A percentile compares a stretch with the other conserved stretches of the same genome.
Conservation (phyloP, 2,113 vertebrate species). For the Varanus komodoensis region DNA sequence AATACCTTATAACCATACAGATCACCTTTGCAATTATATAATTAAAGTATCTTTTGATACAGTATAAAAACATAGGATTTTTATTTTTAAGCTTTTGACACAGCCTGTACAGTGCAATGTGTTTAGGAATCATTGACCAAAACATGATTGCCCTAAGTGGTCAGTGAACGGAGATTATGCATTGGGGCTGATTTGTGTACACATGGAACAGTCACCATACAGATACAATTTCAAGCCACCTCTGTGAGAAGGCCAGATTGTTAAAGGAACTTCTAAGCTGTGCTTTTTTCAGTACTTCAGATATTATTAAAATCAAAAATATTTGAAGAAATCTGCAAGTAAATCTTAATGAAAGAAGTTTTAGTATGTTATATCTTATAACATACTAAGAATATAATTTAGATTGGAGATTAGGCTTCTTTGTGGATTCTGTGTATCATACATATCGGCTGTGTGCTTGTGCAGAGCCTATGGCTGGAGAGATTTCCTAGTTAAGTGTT, state of each 20-base stretch:
- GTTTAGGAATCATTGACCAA: not conserved
- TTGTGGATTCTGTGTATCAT: no score
- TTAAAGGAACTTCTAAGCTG: not conserved
- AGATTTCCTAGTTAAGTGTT: no score
- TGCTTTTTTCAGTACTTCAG: not conserved
- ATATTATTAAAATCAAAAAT: not conserved
- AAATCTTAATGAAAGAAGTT: not conserved
- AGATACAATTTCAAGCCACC: not conserved
- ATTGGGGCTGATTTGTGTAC: not conserved
- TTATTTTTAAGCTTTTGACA: not conserved
- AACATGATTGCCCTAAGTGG: not conserved
- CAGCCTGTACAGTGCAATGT: not conserved
- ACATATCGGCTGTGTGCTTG: no score
- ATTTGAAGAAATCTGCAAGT: not conserved
- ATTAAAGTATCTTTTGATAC: no score
- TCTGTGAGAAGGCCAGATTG: not conserved
- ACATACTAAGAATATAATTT: not conserved
- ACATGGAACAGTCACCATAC: not conserved
- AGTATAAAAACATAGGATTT: not conserved
- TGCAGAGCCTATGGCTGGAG: no score
- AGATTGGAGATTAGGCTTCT: not conserved
- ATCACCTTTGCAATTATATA: no score
- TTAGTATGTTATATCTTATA: not conserved
- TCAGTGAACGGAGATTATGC: not conserved
- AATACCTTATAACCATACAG: no score